A percentile compares a stretch with the other conserved stretches of the same genome.
Conservation (phyloP, 2,888 invertebrate species). For the Perithous albicinctus region DNA sequence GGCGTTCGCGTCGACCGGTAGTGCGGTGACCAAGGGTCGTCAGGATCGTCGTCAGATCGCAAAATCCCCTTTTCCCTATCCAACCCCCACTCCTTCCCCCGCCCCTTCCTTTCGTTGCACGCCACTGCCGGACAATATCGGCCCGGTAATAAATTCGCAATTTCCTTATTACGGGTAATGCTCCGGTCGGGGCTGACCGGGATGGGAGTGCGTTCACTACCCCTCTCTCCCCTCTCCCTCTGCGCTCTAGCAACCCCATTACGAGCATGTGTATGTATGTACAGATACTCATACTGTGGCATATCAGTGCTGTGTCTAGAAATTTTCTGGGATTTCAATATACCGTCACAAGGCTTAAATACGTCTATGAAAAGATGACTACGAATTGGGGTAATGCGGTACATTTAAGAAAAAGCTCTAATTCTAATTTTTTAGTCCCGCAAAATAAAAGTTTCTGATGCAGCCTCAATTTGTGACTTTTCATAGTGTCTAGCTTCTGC, state of each 20-base stretch:
- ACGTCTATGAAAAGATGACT: background rate
- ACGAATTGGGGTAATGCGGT: background rate
- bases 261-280: slow-evolving; percentile 11
- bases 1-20: slow-evolving; percentile 58
- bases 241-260: background rate
- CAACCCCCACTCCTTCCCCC: too few relatives aligned
- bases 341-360: background rate
- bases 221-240: slow-evolving; percentile 37
- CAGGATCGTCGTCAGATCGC: slow-evolving; percentile 57
- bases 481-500: background rate
- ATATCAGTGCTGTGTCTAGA: background rate
- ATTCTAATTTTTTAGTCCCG: too few relatives aligned
- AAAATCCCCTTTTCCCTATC: slow-evolving; percentile 30
- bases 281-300: background rate
- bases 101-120: slow-evolving; percentile 56
- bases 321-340: background rate
- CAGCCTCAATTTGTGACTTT: background rate
- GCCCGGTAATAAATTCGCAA: slow-evolving; percentile 84
- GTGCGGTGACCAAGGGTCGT: slow-evolving; percentile 58
- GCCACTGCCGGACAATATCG: slow-evolving; percentile 79
- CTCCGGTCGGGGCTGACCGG: slow-evolving; percentile 80
- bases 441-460: background rate
- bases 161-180: slow-evolving; percentile 85
- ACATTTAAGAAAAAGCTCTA: background rate
- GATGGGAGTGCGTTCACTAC: slow-evolving; percentile 61